Percentiles rank a stretch among this genome's conserved stretches.
Evolutionary conservation across 1,140 invertebrate genomes (phyloP).

Genomic region (Planococcus citri): DNA sequence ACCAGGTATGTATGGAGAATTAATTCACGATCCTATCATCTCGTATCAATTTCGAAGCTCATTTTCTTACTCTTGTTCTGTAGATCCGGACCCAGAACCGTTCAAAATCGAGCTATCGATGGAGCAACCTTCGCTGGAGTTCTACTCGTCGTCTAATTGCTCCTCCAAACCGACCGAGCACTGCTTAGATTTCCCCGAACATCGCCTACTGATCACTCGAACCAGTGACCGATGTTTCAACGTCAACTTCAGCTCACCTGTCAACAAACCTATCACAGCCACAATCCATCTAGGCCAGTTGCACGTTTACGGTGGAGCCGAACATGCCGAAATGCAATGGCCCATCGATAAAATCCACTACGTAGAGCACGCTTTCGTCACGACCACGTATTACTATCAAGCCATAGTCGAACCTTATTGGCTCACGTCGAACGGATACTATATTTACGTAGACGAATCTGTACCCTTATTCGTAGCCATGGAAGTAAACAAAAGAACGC

Average conservation of each 20-base stretch:
- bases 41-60: no score
- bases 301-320: not conserved
- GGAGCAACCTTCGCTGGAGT: not conserved
- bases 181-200: not conserved
- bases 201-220: not conserved
- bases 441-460: constrained; percentile 25
- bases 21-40: no score
- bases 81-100: not conserved
- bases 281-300: not conserved
- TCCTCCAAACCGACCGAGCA: not conserved
- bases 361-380: not conserved
- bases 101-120: not conserved
- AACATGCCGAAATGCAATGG: not conserved
- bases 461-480: constrained; percentile 25
- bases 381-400: not conserved
- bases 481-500: not conserved
- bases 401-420: constrained; percentile 27
- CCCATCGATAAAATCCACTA: not conserved
- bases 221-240: not conserved
- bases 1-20: not conserved
- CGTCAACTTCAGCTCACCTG: not conserved
- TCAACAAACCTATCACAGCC: not conserved
- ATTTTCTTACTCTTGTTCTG: no score
- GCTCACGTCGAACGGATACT: constrained; percentile 26
- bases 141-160: not conserved